Percentiles rank a stretch among this genome's conserved stretches.
Conservation (phyloP, 2,797 vertebrate genomes). For the Setipinna tenuifilis region DNA sequence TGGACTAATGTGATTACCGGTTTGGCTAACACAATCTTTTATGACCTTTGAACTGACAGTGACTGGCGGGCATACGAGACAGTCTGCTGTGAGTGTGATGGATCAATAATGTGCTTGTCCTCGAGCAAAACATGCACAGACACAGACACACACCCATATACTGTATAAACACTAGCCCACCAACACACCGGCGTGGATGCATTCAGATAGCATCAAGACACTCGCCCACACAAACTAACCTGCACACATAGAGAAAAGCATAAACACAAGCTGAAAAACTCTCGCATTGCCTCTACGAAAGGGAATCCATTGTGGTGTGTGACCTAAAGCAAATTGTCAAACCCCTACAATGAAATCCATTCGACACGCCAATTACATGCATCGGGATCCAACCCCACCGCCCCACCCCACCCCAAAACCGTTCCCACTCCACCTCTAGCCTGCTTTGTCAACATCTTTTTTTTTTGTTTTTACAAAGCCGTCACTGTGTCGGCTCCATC, state of each 20-base stretch:
- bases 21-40: constrained; percentile 2
- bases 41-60: constrained; percentile 28
- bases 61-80: constrained; percentile 2
- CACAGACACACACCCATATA: too few species aligned
- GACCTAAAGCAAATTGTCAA: constrained; percentile 20
- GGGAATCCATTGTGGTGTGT: constrained; percentile 11
- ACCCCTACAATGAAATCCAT: constrained; percentile 39
- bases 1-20: not conserved
- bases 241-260: not conserved
- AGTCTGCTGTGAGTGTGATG: not conserved
- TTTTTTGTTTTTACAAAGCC: not conserved
- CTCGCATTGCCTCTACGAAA: not conserved
- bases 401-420: not conserved
- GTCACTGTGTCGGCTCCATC: not conserved
- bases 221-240: not conserved
- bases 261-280: not conserved
- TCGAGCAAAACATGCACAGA: not conserved
- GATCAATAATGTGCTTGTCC: constrained; percentile 16
- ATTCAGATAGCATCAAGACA: not conserved
- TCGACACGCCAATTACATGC: constrained; percentile 35
- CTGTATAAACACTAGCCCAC: too few species aligned
- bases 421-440: too few species aligned
- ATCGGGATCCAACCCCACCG: not conserved
- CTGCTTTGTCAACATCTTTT: not conserved
- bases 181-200: not conserved